Base-by-base conservation (phyloP, 2,113 vertebrate species). In the Ophiodon elongatus region DNA sequence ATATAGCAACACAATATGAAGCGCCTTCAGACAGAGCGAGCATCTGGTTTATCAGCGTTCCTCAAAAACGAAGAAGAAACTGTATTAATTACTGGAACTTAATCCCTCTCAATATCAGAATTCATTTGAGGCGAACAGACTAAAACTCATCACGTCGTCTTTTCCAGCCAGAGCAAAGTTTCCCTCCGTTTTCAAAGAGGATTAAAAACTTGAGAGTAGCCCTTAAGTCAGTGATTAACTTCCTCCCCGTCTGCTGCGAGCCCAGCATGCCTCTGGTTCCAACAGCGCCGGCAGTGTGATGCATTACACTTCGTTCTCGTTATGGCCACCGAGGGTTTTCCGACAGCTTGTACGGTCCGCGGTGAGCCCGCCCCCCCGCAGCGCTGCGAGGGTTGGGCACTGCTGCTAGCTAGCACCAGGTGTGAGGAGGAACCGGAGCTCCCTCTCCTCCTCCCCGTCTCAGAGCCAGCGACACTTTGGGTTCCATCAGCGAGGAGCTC, bases 371-470 rank as follows among this genome's bases (percentile, higher is more conserved):
- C 78, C 76, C 79, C 80, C 92, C 91, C 80, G 68, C 60, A 74
- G 90, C 3, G 82, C 85, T 88, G 25, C 8, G 81, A 87, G 85
- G 82, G 77, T 81, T 78, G 84, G 73, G 85, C 87, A 52, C 87
- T 65, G 91, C 88, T 90, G 83, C 86, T 82, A 80, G 85, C 86
- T 73, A 83, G 75, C 78, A 70, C 80, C 91, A 90, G 85, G 88
- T 92, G 88, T 86, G 89, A 85, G 66, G 23, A 83, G 77, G 72
- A 91, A 83, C 73, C 25, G 69, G 73, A 76, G 66, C 88, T 74
- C 69, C 95, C 96, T 93, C 89, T 95, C 93, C 93, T 93, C 93
- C 95, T 96, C 31, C 76, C 50, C 76, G 76, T 31, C 37, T 15
- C 57, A 68, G 31, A 21, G 78, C 79, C 81, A 78, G 72, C 81